phyloP scores from a whole-genome alignment of 2,797 vertebrate species.

The Sorex maritimensis region DNA sequence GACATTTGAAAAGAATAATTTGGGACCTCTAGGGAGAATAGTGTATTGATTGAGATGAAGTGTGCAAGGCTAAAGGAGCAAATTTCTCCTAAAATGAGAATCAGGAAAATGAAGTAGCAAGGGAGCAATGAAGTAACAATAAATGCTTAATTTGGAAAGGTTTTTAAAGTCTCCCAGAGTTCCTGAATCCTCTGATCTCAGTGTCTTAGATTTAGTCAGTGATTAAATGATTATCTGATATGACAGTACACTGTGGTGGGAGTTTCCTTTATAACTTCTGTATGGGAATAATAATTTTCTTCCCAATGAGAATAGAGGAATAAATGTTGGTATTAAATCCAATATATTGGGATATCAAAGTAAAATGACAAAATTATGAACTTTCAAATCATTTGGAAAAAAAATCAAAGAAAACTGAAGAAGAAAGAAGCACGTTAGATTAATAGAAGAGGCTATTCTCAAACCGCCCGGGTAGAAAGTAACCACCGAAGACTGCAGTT shows the following conservation, averaged over 20 bases:
- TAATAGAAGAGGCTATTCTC: background rate
- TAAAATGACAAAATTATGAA: slow-evolving; percentile 6
- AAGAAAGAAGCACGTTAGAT: background rate
- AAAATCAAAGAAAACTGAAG: background rate
- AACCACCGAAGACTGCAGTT: accelerated
- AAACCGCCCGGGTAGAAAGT: background rate
- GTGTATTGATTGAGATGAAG: slow-evolving; percentile 83
- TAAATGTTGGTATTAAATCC: background rate
- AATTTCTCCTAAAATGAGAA: slow-evolving; percentile 81
- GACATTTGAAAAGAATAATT: slow-evolving; percentile 86
- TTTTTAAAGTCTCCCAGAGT: slow-evolving; percentile 71
- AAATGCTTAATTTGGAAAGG: slow-evolving; percentile 79
- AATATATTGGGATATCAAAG: background rate
- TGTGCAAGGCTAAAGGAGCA: slow-evolving; percentile 73
- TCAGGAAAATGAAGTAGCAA: slow-evolving; percentile 80
- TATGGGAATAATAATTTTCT: slow-evolving; percentile 3
- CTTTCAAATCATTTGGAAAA: background rate
- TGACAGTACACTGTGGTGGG: slow-evolving; percentile 34
- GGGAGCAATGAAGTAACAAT: slow-evolving; percentile 75
- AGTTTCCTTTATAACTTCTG: slow-evolving; percentile 34
- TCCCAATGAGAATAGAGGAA: background rate
- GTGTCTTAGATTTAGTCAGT: slow-evolving; percentile 58
- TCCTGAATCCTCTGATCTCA: slow-evolving; percentile 71
- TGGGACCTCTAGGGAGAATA: slow-evolving; percentile 75
- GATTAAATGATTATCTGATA: slow-evolving; percentile 71